A percentile compares a stretch with the other conserved stretches of the same genome.
phyloP scores from a whole-genome alignment of 2,113 vertebrate species.

The Mobula birostris region DNA sequence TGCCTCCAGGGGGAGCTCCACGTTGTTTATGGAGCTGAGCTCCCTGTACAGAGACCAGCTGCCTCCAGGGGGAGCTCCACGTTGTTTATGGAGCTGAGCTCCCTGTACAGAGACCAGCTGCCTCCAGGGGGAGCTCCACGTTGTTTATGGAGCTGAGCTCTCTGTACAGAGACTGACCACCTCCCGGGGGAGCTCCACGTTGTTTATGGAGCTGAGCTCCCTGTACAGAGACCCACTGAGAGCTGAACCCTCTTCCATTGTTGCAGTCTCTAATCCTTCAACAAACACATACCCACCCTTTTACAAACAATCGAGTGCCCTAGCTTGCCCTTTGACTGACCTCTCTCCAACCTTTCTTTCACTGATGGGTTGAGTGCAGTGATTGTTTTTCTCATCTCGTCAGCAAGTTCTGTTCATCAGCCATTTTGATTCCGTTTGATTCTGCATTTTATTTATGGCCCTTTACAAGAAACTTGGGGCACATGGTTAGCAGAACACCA shows the following conservation, averaged over 20 bases:
- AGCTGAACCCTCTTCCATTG: not conserved
- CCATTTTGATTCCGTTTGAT: not conserved
- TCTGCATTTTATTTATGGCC: conserved; percentile 2
- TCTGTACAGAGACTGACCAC: not conserved
- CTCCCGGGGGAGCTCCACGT: not conserved
- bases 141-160: not conserved
- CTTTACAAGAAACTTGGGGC: not conserved
- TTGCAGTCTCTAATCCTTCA: not conserved
- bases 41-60: not conserved
- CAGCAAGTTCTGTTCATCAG: conserved; percentile 17
- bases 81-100: not conserved
- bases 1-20: not conserved
- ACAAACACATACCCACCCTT: conserved; percentile 14
- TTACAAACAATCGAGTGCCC: not conserved
- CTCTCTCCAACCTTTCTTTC: not conserved
- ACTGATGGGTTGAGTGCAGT: not conserved
- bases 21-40: not conserved
- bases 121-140: not conserved
- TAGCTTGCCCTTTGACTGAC: conserved; percentile 3
- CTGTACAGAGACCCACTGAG: not conserved
- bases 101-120: not conserved
- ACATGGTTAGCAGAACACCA: too few species aligned
- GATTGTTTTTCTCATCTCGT: conserved; percentile 14
- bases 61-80: not conserved
- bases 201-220: too few species aligned